Evolutionary conservation across 1,140 invertebrate genomes (phyloP).

Genomic region (Teleopsis dalmanni): DNA sequence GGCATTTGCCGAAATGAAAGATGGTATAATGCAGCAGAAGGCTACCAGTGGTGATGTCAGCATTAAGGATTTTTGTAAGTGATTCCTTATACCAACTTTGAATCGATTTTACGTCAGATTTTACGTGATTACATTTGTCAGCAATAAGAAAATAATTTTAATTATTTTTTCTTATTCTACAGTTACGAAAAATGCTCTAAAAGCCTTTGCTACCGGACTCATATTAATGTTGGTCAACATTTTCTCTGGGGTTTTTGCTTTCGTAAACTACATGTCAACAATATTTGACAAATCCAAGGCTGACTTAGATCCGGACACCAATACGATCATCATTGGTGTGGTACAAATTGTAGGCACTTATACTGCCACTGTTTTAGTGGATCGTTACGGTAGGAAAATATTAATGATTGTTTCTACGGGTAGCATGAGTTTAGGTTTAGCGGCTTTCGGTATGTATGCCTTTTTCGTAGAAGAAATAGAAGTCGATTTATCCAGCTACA

Average conservation of each 20-base stretch:
- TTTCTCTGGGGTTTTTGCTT: slow-evolving; percentile 32
- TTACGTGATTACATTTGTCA: not conserved
- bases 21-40: slow-evolving; percentile 23
- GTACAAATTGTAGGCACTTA: slow-evolving; percentile 48
- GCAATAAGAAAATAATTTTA: not conserved
- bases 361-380: slow-evolving; percentile 29
- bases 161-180: slow-evolving; percentile 1
- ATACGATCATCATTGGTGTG: slow-evolving; percentile 49
- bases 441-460: slow-evolving; percentile 27
- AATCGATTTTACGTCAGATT: slow-evolving; percentile 1
- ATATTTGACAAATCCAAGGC: slow-evolving; percentile 61
- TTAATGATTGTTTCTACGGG: slow-evolving; percentile 27
- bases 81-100: not conserved
- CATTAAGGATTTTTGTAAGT: slow-evolving; percentile 30
- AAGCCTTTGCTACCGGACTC: slow-evolving; percentile 25
- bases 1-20: slow-evolving; percentile 25
- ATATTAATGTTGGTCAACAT: slow-evolving; percentile 31
- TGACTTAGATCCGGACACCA: slow-evolving; percentile 47
- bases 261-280: slow-evolving; percentile 40
- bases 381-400: slow-evolving; percentile 30
- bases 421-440: slow-evolving; percentile 20
- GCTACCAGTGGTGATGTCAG: slow-evolving; percentile 11
- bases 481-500: slow-evolving; percentile 17
- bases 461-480: slow-evolving; percentile 27
- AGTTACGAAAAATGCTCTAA: slow-evolving; percentile 25